Base-by-base conservation (phyloP, 2,888 invertebrate genomes). In the Boloria euphrosyne region DNA sequence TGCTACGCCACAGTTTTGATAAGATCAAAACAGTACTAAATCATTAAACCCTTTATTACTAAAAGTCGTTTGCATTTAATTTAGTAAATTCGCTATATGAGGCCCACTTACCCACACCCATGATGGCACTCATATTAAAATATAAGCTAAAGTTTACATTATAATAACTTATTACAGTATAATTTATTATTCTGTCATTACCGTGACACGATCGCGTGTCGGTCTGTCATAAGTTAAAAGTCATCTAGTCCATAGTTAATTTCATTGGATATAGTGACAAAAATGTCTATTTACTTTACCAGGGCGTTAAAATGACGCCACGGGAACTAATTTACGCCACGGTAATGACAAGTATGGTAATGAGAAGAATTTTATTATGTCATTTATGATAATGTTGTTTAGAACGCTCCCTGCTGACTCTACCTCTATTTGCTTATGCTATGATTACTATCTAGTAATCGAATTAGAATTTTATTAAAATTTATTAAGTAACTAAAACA, bases 121-220 rank as follows among this genome's bases (percentile, higher is more conserved):
- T 79, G 80, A 81, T 49, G 50, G 63, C 46, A 65, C 72, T 70
- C 74, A 73, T 74, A 75, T 79, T 75, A 77, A 83, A 84, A 85
- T 81, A 82, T 85, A 84, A 82, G 81, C 82, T 82, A 78, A 78
- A 76, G 83, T 82, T 81, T 77, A 85, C 86, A 89, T 89, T 90
- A 90, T 88, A 89, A 88, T 91, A 89, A 90, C 79, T 91, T 90
- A 91, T 91, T 92, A 90, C 87, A 84, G 81, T 83, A 87, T 90
- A 88, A 92, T 91, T 91, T 91, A 91, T 92, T 90, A 90, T 90
- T 82, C 87, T 90, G 89, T 91, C 91, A 87, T 91, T 92, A 91
- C 84, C 76, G 77, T 86, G 88, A 89, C 90, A 81, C 79, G 82
- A 72, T 91, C 80, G 92, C 92, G 90, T 92, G 92, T 76, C 77